Percentiles rank a stretch among this genome's conserved stretches.
phyloP scores from a whole-genome alignment of 2,113 vertebrate species.

The Otus sunia region DNA sequence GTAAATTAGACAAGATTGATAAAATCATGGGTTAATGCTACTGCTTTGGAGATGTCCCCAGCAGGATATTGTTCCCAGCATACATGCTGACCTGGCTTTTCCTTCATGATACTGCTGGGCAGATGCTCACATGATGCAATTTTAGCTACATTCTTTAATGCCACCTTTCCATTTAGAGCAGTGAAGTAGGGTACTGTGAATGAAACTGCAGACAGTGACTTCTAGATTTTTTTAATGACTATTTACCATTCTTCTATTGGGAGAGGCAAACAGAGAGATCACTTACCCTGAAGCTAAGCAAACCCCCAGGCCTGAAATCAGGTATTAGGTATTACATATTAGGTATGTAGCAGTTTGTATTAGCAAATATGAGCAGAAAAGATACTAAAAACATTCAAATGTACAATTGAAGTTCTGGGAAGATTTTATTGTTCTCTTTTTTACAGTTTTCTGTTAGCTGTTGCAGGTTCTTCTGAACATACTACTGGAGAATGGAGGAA shows the following conservation, averaged over 20 bases:
- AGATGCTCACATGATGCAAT: not conserved
- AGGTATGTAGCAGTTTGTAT: not conserved
- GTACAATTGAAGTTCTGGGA: not conserved
- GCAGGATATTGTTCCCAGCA: not conserved
- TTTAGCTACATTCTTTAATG: not conserved
- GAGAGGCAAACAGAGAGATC: not conserved
- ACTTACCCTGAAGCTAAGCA: not conserved
- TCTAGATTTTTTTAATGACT: not conserved
- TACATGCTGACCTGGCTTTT: not conserved
- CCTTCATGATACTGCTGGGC: not conserved
- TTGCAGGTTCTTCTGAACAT: not conserved
- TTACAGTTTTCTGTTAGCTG: not conserved
- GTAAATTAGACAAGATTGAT: not conserved
- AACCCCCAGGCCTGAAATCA: not conserved
- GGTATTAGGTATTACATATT: not conserved
- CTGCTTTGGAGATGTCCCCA: not conserved
- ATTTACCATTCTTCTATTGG: not conserved
- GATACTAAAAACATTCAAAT: not conserved
- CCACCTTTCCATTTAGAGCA: not conserved
- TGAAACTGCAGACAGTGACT: not conserved
- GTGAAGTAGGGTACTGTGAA: not conserved
- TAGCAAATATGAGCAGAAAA: not conserved
- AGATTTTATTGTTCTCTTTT: not conserved
- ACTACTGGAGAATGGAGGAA: not conserved
- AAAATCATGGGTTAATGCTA: not conserved